Evolutionary conservation across 2,797 vertebrate species (phyloP).

Genomic region (Eulemur rubriventer): DNA sequence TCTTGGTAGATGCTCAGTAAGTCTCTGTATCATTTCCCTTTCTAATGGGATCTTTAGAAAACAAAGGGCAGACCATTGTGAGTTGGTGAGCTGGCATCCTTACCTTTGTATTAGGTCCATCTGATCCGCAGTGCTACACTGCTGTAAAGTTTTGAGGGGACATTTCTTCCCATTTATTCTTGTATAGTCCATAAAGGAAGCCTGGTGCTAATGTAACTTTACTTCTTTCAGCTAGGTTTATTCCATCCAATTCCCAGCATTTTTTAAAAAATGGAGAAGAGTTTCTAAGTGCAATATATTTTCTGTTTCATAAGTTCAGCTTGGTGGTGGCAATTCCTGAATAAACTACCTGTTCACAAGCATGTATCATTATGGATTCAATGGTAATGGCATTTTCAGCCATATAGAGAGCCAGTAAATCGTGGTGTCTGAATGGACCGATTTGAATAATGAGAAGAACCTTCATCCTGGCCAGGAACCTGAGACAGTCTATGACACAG

Average conservation of each 20-base stretch:
- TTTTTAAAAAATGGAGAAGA: background rate
- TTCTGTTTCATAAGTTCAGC: background rate
- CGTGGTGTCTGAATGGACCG: constrained; percentile 15
- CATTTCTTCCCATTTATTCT: background rate
- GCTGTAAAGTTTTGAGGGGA: background rate
- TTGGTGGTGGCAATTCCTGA: background rate
- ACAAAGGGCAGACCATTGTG: background rate
- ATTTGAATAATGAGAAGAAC: constrained; percentile 50
- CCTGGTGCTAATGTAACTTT: background rate
- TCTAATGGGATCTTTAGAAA: background rate
- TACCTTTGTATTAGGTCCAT: background rate
- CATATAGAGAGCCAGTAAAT: background rate
- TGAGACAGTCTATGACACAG: background rate
- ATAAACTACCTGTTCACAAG: constrained; percentile 26
- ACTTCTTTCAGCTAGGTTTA: background rate
- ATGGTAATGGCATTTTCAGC: constrained; percentile 18
- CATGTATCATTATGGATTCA: background rate
- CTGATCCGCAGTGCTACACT: background rate
- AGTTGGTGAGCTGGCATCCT: background rate
- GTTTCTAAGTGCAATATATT: constrained; percentile 23
- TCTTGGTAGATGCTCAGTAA: background rate
- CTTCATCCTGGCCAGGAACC: constrained; percentile 9
- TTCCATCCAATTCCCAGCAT: background rate
- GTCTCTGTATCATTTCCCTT: background rate
- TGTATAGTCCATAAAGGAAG: background rate